Evolutionary conservation across 2,113 vertebrate species (phyloP), one percentile per base, ranked within the genome.

Genomic region (Ceyx cyanopectus): DNA sequence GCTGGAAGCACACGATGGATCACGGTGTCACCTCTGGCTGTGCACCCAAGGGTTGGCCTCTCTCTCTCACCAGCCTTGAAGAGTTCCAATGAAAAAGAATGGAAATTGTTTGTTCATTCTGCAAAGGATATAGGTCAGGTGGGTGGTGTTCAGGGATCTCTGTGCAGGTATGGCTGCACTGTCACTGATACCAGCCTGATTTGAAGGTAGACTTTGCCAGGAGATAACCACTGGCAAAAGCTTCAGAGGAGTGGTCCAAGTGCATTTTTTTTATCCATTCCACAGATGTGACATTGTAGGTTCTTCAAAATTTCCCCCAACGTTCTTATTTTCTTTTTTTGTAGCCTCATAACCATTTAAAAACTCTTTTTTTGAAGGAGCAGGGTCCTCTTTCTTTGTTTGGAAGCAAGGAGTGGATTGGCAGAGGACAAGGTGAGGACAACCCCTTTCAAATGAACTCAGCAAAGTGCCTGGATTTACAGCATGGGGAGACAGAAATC

Each of bases 1-100:
- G 48, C 48, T 27, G 29, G 43, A 75, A 32, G 53, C 48, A 4
- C 13, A 21, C 0, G 6, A 26, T 41, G 32, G 19, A 19, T 17
- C 5, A 3, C 1, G 1, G 20, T 5, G 0, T 21, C 69, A 70
- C 8, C 40, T 73, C 63, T 2, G 3, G 40, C 10, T 29, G 27
- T 24, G 40, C 4, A 13, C n/a, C 29, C 57, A 67, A 1, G 0
- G 0, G 50, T 37, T 70, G 67, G 30, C 14, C 48, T n/a, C 51
- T 87, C 51, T 87, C 40, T 29, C 77, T 53, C 48, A 54, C 32
- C 5, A 2, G 77, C 54, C n/a, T 2, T 6, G 46, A 79, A 89
- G 46, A 81, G 73, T 79, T 86, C 57, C 3, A 60, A 48, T 37
- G 23, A 40, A 86, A 77, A 67, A 26, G 0, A 58, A 40, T 1